These are phyloP conservation scores for Sebastes steindachneri DNA, from an alignment of 2,797 vertebrate species.

Conservation along the genomic window DNA sequence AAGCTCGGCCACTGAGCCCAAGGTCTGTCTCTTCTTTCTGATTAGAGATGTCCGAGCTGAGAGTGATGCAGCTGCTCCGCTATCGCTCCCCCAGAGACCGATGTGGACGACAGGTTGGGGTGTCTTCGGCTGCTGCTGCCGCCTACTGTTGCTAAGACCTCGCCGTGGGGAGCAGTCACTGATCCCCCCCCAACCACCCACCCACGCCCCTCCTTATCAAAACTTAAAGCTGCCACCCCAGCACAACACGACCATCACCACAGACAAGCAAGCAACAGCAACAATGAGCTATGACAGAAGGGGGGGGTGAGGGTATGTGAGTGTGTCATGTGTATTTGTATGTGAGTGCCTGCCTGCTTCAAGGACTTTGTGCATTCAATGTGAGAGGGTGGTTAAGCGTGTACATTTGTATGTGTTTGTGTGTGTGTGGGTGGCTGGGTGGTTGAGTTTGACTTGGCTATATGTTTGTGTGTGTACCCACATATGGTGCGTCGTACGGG, in stretches of 20 bases:
- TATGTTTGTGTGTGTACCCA: conserved; percentile 56
- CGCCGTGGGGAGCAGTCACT: conserved; percentile 89
- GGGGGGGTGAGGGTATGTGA: conserved; percentile 24
- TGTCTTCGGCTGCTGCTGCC: conserved; percentile 81
- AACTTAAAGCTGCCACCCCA: conserved; percentile 88
- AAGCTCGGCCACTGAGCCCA: conserved; percentile 55
- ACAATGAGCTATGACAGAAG: conserved; percentile 62
- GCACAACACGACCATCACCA: conserved; percentile 83
- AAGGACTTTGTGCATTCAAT: conserved; percentile 53
- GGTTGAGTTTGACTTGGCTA: conserved; percentile 53
- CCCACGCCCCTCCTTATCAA: conserved; percentile 83
- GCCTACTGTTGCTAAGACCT: conserved; percentile 82
- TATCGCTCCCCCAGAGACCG: conserved; percentile 32
- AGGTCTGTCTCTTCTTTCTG: conserved; percentile 51
- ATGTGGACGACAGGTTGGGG: conserved; percentile 66
- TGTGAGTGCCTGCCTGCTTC: conserved; percentile 46
- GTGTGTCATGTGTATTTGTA: conserved; percentile 7
- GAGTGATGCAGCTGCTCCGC: conserved; percentile 35
- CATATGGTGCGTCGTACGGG: conserved; percentile 40
- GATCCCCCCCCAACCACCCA: conserved; percentile 76
- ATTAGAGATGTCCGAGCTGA: conserved; percentile 48
- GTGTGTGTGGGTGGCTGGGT: conserved; percentile 25
- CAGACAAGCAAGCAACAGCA: conserved; percentile 68
- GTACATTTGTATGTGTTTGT: conserved; percentile 42
- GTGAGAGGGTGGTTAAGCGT: conserved; percentile 52